Conservation (phyloP, 1,140 invertebrate genomes). For the Zaprionus taronus region DNA sequence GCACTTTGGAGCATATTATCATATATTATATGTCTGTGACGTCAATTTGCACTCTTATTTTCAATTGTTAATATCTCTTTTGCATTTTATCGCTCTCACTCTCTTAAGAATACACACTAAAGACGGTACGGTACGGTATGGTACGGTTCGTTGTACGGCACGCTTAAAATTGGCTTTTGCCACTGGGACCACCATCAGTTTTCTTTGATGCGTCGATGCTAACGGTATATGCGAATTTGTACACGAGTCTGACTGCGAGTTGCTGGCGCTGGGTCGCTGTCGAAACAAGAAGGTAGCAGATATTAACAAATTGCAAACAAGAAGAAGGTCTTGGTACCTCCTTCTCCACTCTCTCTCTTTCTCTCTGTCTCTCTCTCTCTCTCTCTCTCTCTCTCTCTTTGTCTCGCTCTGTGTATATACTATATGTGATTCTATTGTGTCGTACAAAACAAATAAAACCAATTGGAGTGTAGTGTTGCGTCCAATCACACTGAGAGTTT, state of each 20-base stretch:
- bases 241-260: constrained; percentile 12
- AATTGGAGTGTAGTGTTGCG: constrained; percentile 13
- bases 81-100: neutral
- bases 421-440: constrained; percentile 49
- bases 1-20: neutral
- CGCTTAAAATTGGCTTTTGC: constrained; percentile 19
- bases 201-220: constrained; percentile 47
- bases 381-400: no score
- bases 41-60: neutral
- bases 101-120: constrained; percentile 5
- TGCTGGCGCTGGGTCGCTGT: neutral
- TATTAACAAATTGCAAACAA: constrained; percentile 16
- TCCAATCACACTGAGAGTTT: constrained; percentile 60
- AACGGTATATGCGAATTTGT: constrained; percentile 40
- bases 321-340: constrained; percentile 6
- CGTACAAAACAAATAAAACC: constrained; percentile 20
- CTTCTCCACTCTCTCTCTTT: neutral
- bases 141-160: neutral
- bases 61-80: constrained; percentile 26
- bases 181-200: constrained; percentile 41
- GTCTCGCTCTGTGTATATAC: neutral
- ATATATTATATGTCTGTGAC: constrained; percentile 9
- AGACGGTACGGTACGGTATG: neutral
- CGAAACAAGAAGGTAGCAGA: constrained; percentile 11
- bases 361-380: neutral